Conservation (phyloP, 2,113 vertebrate species). For the Canis aureus region DNA sequence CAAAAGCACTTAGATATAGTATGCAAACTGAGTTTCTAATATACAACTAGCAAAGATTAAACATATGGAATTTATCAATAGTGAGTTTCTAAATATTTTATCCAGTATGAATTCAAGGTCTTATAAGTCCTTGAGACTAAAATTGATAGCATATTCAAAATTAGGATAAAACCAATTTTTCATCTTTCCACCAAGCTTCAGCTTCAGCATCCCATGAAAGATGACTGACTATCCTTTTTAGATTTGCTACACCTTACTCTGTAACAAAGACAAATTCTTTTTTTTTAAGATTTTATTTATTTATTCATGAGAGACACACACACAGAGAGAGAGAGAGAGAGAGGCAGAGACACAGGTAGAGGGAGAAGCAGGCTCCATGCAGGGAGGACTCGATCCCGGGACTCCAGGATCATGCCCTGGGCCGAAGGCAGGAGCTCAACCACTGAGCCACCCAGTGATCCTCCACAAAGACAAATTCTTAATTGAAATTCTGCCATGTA, state of each 20-base stretch:
- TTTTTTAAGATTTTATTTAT: no score
- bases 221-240: background rate
- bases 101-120: background rate
- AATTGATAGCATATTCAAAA: background rate
- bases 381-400: no score
- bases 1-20: background rate
- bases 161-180: background rate
- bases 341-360: no score
- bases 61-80: background rate
- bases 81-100: background rate
- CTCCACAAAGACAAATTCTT: background rate
- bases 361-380: no score
- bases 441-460: no score
- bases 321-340: no score
- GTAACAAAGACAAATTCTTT: background rate
- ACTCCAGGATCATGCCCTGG: no score
- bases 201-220: background rate
- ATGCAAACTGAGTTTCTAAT: background rate
- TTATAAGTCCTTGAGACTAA: background rate
- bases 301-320: no score
- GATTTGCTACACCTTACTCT: background rate
- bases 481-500: background rate
- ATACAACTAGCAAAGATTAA: background rate
- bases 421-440: no score
- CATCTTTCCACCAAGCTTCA: background rate